These are phyloP conservation scores for Drosophila nigromelanica DNA, from an alignment of 1,140 invertebrate genomes.

Conservation along the genomic window DNA sequence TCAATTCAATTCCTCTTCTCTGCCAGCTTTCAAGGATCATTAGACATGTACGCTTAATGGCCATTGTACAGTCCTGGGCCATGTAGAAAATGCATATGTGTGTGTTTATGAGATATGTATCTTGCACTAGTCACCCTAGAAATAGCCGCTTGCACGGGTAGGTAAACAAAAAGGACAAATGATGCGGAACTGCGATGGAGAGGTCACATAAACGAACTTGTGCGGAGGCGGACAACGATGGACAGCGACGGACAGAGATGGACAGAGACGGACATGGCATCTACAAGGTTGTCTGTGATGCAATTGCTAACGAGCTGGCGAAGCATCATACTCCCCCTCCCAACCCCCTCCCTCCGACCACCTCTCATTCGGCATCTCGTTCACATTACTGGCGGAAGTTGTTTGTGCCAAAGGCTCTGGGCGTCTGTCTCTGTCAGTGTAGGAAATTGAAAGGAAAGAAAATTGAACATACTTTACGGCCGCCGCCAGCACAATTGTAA, in stretches of 20 bases:
- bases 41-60: slow-evolving; percentile 20
- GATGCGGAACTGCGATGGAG: slow-evolving; percentile 25
- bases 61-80: not conserved
- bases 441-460: slow-evolving; percentile 68
- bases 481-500: slow-evolving; percentile 19
- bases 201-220: not conserved
- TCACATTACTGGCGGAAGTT: slow-evolving; percentile 43
- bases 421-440: slow-evolving; percentile 55
- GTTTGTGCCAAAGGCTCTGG: slow-evolving; percentile 57
- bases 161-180: slow-evolving; percentile 41
- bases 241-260: not conserved
- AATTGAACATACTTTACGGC: slow-evolving; percentile 64
- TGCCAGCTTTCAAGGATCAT: slow-evolving; percentile 12
- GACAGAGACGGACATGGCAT: not conserved
- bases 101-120: slow-evolving; percentile 3
- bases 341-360: no score
- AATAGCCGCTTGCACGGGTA: slow-evolving; percentile 17
- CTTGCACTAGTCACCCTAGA: slow-evolving; percentile 14
- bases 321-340: not conserved
- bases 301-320: slow-evolving; percentile 56
- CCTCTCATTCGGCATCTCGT: not conserved
- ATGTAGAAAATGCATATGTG: not conserved
- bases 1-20: not conserved
- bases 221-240: not conserved
- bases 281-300: slow-evolving; percentile 37